Base-by-base conservation (phyloP, 2,113 vertebrate species). In the Nycticryphes semicollaris region DNA sequence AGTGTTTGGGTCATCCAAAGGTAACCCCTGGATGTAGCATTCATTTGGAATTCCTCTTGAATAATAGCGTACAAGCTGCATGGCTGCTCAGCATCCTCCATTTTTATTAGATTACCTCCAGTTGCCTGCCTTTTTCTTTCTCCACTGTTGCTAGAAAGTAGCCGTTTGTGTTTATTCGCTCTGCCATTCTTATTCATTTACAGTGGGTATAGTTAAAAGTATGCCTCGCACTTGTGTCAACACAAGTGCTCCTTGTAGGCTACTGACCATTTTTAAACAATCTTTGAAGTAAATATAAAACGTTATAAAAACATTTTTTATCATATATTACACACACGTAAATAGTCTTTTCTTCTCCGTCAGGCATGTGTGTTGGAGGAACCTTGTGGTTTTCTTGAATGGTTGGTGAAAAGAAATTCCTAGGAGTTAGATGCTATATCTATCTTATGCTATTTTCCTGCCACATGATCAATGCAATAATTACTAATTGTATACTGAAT, bases 71-170 rank as follows among this genome's bases (percentile, higher is more conserved):
- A 28, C 59, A 83, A 67, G 27, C 59, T 66, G 30, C 66, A 59
- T 60, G 7, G 1, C 82, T 67, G 67, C 70, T 88, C 47, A 43
- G 43, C 37, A 56, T 59, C 72, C 39, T 50, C 33, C 6, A 2
- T 62, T 90, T 91, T 82, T 37, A 59, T 31, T 91, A 75, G 91
- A 77, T 87, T 83, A 59, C 67, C 47, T 94, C 89, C 72, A 87
- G 37, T 63, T 69, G 28, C 30, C n/a, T 63, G 70, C 41, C 37
- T 56, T 60, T 60, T 66, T 30, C 47, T 78, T 56, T 64, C 73
- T 33, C 30, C 12, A 1, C 62, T 51, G 50, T 51, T 31, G 17
- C 45, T 51, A 56, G 47, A 84, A 84, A 64, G 60, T 35, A 48
- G 37, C 75, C 10, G 1, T 67, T 88, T 57, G 56, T 67, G 41